Base-by-base conservation (phyloP, 2,888 invertebrate species). In the Hypsopygia costalis region DNA sequence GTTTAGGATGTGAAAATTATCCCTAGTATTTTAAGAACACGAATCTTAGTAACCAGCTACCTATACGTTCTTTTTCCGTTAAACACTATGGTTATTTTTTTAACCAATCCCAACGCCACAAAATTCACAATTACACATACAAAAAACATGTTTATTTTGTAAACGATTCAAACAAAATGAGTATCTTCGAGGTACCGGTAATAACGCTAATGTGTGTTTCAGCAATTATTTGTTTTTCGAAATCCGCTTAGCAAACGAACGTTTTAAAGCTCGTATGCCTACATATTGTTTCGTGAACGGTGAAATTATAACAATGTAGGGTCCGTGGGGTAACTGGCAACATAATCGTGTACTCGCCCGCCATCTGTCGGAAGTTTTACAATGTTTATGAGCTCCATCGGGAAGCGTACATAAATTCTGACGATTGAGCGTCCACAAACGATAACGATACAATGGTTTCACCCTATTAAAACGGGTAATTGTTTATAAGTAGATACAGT, bases 291-390 rank as follows among this genome's bases (percentile, higher is more conserved):
- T 64, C 54, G 55, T 55, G 33, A 3, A 49, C 47, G 47, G 54
- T 52, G 55, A 57, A 62, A 60, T 60, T 65, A 54, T 56, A 55
- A 57, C 55, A 52, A 49, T 60, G 62, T 58, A 54, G 52, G 58
- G 62, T 58, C 55, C 61, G 55, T 46, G 45, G 55, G 52, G 51
- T 51, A 58, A n/a, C 9, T 21, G 47, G 65, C 57, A 63, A 69
- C 72, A 80, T 81, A 78, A 81, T 80, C 82, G 67, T 58, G 67
- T 58, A 57, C 58, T 62, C 75, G 74, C 68, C 66, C 69, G 71
- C 80, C 81, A 82, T 80, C 77, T 82, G 81, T 78, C 86, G 85
- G 85, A 86, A 81, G 81, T 82, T 85, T 78, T 85, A 78, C 82
- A 82, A 81, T 81, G 81, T 86, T 83, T 86, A 85, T 85, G 80